Percentiles rank a stretch among this genome's conserved stretches.
These are phyloP conservation scores for Dasyurus viverrinus DNA, from an alignment of 2,113 vertebrate species.

Conservation along the genomic window DNA sequence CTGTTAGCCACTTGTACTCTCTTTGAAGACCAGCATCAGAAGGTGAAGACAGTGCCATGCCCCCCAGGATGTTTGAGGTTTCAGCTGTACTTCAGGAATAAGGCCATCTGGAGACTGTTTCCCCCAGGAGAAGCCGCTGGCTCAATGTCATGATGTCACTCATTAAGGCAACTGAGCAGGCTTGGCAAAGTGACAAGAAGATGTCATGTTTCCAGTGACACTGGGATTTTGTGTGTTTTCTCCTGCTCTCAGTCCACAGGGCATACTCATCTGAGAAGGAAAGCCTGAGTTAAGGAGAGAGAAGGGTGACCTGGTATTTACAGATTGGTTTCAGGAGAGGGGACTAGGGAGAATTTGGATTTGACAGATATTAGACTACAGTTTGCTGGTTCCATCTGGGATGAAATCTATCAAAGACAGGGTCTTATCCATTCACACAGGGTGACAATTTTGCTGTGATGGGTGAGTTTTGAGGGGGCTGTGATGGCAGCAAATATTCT, in stretches of 20 bases:
- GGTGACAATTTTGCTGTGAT: neutral
- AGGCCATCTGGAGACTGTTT: neutral
- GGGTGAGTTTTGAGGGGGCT: neutral
- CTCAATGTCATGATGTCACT: constrained; percentile 10
- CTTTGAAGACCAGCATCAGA: neutral
- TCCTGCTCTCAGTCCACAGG: neutral
- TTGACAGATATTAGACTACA: neutral
- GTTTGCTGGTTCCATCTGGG: neutral
- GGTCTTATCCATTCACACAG: constrained; percentile 3
- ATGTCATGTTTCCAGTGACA: neutral
- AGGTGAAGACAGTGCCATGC: neutral
- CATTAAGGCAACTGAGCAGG: constrained; percentile 7
- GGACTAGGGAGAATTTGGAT: constrained; percentile 11
- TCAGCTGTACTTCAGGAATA: neutral
- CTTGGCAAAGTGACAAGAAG: constrained; percentile 31
- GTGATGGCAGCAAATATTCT: neutral
- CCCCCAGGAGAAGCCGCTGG: neutral
- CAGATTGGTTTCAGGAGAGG: neutral
- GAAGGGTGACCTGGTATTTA: constrained; percentile 2
- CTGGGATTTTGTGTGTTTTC: constrained; percentile 9
- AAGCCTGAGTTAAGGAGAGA: constrained; percentile 9
- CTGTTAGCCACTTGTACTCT: neutral
- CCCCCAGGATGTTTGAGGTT: neutral
- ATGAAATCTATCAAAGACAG: neutral
- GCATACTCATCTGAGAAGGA: neutral